Evolutionary conservation across 2,888 invertebrate species (phyloP), one percentile per base, ranked within the genome.

Genomic region (Abrostola triplasia): DNA sequence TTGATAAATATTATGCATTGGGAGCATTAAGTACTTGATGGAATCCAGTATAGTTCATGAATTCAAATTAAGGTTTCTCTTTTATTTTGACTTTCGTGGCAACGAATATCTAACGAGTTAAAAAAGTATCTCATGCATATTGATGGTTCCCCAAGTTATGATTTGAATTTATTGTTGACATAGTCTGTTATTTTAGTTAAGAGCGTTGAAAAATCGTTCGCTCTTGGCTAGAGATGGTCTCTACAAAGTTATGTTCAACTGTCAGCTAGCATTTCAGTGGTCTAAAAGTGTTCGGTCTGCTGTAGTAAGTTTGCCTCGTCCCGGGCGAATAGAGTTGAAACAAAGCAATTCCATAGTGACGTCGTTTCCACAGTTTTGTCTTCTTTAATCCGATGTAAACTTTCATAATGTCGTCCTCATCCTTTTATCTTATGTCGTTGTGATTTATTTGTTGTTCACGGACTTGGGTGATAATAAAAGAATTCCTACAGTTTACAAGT

Each of bases 241-340:
- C 44, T 40, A 10, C 57, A 51, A 77, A 76, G 60, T 61, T 70
- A 65, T 63, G 68, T 78, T 65, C 59, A 81, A 78, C 67, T 79
- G 77, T 74, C 80, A 79, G 74, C 67, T 42, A 76, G 73, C 79
- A 79, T 84, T 84, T 82, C 76, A 77, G 77, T 73, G 77, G 79
- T 70, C 74, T 64, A 50, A 70, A 73, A 65, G 60, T 66, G 66
- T 70, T 67, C 64, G 70, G 61, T 66, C 64, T 73, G 60, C 59
- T 73, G 76, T 76, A 80, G 24, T 47, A 47, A 47, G 80, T 80
- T 84, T 82, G 80, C 81, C 75, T 79, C 76, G 60, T 55, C 79
- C 75, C 73, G 10, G 36, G 71, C 47, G 73, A 73, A 70, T 70
- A 70, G 64, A 71, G 70, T 67, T 67, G 76, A 82, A 85, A 83